Percentiles rank a stretch among this genome's conserved stretches.
Conservation (phyloP, 2,888 invertebrate species). For the Ctenicera cuprea region DNA sequence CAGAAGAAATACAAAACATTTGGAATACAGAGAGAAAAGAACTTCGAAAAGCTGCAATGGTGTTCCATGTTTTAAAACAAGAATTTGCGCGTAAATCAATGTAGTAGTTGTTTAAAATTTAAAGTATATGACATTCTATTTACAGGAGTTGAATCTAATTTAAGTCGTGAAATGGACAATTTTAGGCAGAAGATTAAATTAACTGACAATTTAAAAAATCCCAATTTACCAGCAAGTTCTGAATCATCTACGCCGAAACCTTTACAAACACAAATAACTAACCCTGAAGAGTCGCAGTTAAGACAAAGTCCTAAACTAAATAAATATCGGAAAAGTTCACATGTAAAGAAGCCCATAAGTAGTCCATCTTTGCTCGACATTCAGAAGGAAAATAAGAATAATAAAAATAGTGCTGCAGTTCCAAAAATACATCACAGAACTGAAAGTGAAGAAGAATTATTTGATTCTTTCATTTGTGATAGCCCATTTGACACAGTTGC, state of each 20-base stretch:
- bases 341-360: background rate
- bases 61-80: constrained; percentile 27
- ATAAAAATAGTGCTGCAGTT: background rate
- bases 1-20: constrained; percentile 25
- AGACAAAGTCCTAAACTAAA: constrained; percentile 41
- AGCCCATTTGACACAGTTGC: background rate
- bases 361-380: constrained; percentile 18
- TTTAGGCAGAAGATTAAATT: constrained; percentile 14
- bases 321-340: constrained; percentile 7
- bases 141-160: constrained; percentile 28
- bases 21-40: constrained; percentile 30
- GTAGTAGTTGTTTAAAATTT: background rate
- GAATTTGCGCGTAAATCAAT: constrained; percentile 36
- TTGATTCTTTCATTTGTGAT: background rate
- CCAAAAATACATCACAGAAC: background rate
- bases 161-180: constrained; percentile 7
- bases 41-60: constrained; percentile 33
- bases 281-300: background rate
- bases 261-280: background rate
- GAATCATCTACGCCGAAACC: background rate
- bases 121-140: constrained; percentile 5
- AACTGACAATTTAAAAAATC: background rate
- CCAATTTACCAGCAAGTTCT: background rate
- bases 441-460: constrained; percentile 14
- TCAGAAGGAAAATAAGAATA: constrained; percentile 14